Evolutionary conservation across 2,113 vertebrate genomes (phyloP), one percentile per base, ranked within the genome.

Genomic region (Protomyctophum bolini): DNA sequence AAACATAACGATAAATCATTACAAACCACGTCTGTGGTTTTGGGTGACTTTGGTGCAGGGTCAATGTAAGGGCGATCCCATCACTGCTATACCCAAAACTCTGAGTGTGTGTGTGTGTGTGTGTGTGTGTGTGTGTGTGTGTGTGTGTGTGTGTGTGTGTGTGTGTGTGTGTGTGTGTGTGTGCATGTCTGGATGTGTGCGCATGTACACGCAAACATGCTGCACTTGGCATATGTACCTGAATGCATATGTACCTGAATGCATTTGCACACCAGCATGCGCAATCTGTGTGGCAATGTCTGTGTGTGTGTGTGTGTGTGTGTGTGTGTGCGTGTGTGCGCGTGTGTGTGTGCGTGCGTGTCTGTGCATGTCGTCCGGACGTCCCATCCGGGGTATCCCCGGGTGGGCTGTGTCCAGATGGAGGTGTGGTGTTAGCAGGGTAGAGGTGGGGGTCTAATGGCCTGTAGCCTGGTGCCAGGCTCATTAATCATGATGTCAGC

Each of bases 401-500:
- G 82, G 87, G 88, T 85, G 88, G 83, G 76, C 69, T 82, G 47
- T 75, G 82, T 94, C 94, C 95, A 98, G 96, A 98, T 98, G 95
- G 95, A 91, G 76, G 68, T 12, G 68, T 60, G 75, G 72, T 46
- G 67, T 29, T 70, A 66, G 46, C 48, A 52, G 6, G 79, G 60
- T 49, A 58, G 80, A 82, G 91, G 91, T 88, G 89, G 90, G 79
- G 68, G 91, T 88, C 93, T 96, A 95, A 95, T 96, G 94, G 89
- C 84, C 90, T 86, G 76, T 83, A 91, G 92, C 89, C 12, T 68
- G 82, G 90, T 87, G 91, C 92, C 86, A 91, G 76, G 64, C 93
- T 93, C 95, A 97, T 98, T 95, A 96, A 98, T 98, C 96, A 97
- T 95, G 77, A 90, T 95, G 96, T 95, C 97, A 96, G 93, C 91